Evolutionary conservation across 2,888 invertebrate species (phyloP), one percentile per base, ranked within the genome.

Genomic region (Pyrgus malvae): DNA sequence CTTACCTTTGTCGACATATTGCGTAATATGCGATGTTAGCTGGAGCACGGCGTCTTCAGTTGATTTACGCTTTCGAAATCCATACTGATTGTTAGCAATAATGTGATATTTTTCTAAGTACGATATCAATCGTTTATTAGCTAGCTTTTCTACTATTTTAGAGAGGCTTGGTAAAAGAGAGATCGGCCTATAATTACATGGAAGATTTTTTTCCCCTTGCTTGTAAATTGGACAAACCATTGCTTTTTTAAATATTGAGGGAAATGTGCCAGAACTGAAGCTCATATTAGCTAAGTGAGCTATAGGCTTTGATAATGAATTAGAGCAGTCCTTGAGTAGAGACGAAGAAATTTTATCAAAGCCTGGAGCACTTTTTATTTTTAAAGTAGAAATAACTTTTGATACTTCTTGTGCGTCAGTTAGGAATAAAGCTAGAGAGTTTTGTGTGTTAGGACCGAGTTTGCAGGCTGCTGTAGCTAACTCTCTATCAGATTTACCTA

Each of bases 101-200:
- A 48, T 25, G 2, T 4, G 7, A 11, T 48, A 19, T 2, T 7
- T n/a, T 29, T 48, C 29, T 11, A 48, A 19, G 11, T 27, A 48
- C 2, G 9, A 3, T 19, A 31, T 25, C 0, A 55, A 33, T 14
- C 48, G 31, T 41, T 55, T 55, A 42, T 48, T 48, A 17, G 41
- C 35, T 12, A 35, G 21, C 27, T 48, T 55, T 48, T 55, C 55
- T 25, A 55, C 33, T 17, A 55, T 14, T 31, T 55, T 55, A 23
- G 55, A 55, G 1, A 55, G 9, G 8, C 29, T 33, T 3, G 48
- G 19, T 14, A 48, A 16, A n/a, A n/a, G n/a, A 12, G 48, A 55
- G 35, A 55, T 55, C 16, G 55, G 55, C 14, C 55, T 48, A 19
- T 55, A 55, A 12, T 55, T 55, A 11, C 14, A 14, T 35, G 16